A percentile compares a stretch with the other conserved stretches of the same genome.
Evolutionary conservation across 2,888 invertebrate species (phyloP).

Genomic region (Eupelmus urozonus): DNA sequence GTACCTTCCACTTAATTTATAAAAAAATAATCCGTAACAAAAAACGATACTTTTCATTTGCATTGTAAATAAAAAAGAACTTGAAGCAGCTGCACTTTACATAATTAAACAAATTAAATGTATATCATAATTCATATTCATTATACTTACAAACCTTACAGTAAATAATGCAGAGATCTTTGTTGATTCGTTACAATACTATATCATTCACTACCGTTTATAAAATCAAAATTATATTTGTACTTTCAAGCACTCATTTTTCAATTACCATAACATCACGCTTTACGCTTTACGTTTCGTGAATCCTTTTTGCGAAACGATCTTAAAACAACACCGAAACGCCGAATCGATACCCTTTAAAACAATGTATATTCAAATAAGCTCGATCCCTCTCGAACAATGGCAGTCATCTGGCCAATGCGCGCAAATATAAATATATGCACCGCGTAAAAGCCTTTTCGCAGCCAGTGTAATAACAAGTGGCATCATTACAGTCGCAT

Average conservation of each 20-base stretch:
- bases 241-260: not conserved
- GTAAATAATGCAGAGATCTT: too few species aligned
- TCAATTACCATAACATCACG: not conserved
- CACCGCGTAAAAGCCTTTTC: not conserved
- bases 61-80: too few species aligned
- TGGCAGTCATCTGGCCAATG: not conserved
- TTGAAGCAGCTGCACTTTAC: too few species aligned
- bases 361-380: slow-evolving; percentile 39
- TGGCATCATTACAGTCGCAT: slow-evolving; percentile 5
- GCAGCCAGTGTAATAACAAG: slow-evolving; percentile 11
- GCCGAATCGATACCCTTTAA: slow-evolving; percentile 10
- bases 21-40: too few species aligned
- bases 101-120: too few species aligned
- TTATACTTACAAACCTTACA: too few species aligned
- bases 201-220: not conserved
- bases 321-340: slow-evolving; percentile 12
- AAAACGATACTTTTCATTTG: too few species aligned
- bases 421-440: slow-evolving; percentile 36
- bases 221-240: slow-evolving; percentile 2
- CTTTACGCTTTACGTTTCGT: not conserved
- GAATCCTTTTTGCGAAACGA: not conserved
- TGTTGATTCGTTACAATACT: too few species aligned
- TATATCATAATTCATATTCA: too few species aligned
- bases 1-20: too few species aligned
- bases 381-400: slow-evolving; percentile 24